A percentile compares a stretch with the other conserved stretches of the same genome.
Evolutionary conservation across 2,113 vertebrate genomes (phyloP).

Genomic region (Menidia beryllina): DNA sequence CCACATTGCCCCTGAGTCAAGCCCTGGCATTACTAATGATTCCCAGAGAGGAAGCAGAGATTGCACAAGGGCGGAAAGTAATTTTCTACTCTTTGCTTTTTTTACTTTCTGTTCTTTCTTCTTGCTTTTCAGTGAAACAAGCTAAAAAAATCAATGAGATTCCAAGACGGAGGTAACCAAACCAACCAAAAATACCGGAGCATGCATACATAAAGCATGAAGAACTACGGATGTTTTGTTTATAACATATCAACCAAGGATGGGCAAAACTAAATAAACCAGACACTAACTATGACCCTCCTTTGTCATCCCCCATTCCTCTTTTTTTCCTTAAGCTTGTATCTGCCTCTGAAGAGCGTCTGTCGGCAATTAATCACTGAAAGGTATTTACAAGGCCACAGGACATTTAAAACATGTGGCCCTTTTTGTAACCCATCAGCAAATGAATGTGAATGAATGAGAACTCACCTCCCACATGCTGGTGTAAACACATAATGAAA

Average conservation of each 20-base stretch:
- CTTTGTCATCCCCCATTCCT: conserved; percentile 3
- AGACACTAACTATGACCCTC: conserved; percentile 9
- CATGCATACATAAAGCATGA: background rate
- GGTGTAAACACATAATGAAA: conserved; percentile 18
- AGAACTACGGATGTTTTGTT: background rate
- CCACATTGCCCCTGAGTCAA: conserved; percentile 31
- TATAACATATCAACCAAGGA: conserved; percentile 9
- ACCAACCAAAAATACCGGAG: conserved; percentile 3
- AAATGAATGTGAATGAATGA: conserved; percentile 28
- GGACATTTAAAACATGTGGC: conserved; percentile 78
- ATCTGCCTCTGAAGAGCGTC: conserved; percentile 53
- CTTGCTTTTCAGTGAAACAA: conserved; percentile 24
- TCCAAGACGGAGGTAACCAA: background rate
- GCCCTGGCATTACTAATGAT: conserved; percentile 69
- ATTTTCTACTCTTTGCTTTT: conserved; percentile 50
- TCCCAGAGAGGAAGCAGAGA: conserved; percentile 75
- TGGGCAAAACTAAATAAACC: conserved; percentile 11
- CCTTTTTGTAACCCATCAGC: conserved; percentile 53
- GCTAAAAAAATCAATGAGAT: conserved; percentile 19
- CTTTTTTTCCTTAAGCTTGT: conserved; percentile 36
- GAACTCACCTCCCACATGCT: conserved; percentile 31
- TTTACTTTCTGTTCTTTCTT: conserved; percentile 48
- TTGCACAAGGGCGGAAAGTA: conserved; percentile 47
- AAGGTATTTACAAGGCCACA: conserved; percentile 77
- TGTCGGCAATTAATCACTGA: conserved; percentile 72